phyloP scores from a whole-genome alignment of 2,888 invertebrate species.

The Pristionchus arcanus region DNA sequence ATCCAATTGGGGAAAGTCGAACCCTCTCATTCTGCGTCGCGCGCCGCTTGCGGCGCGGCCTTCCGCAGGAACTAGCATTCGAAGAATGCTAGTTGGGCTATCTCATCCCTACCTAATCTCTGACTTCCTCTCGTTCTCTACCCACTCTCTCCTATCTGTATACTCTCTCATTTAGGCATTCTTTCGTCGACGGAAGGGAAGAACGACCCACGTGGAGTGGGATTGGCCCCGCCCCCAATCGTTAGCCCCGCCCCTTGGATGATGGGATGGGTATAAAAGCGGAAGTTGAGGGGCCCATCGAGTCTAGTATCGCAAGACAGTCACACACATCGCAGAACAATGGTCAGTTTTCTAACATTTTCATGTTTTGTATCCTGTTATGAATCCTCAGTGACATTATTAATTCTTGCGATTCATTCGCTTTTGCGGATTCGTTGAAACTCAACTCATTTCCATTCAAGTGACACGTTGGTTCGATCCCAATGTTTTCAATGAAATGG shows the following conservation, averaged over 20 bases:
- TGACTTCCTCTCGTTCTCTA: neutral
- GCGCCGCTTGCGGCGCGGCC: no score
- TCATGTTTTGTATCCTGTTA: neutral
- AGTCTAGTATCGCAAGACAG: neutral
- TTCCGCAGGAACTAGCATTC: no score
- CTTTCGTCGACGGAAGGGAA: constrained; percentile 42
- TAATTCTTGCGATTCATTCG: neutral
- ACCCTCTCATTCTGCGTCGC: no score
- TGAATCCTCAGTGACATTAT: neutral
- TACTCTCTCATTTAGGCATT: constrained; percentile 27
- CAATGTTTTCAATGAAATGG: neutral
- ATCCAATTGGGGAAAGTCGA: no score
- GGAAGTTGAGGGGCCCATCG: neutral
- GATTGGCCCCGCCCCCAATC: constrained; percentile 5
- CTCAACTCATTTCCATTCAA: neutral
- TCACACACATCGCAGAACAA: neutral
- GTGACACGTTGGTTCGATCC: no score
- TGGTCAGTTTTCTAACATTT: neutral
- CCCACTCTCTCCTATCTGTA: constrained; percentile 9
- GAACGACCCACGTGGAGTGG: constrained; percentile 37
- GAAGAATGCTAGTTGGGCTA: no score
- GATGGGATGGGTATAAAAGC: constrained; percentile 28
- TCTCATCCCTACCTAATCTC: constrained; percentile 30
- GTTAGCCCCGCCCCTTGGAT: neutral
- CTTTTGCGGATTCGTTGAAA: neutral